These are phyloP conservation scores for Pyralis farinalis DNA, from an alignment of 2,888 invertebrate species.

Conservation along the genomic window DNA sequence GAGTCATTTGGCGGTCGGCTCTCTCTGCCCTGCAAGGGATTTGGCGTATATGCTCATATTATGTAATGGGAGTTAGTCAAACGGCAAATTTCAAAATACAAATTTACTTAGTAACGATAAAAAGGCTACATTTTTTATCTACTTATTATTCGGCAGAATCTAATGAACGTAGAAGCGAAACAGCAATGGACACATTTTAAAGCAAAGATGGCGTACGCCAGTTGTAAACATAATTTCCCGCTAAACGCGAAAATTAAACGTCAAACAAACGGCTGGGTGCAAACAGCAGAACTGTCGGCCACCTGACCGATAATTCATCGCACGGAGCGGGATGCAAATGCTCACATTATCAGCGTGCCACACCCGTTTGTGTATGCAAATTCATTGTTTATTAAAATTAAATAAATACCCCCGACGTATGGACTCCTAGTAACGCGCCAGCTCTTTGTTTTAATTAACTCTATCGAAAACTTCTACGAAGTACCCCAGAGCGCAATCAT, in stretches of 20 bases:
- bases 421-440: constrained; percentile 20
- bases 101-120: too few species aligned
- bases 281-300: constrained; percentile 25
- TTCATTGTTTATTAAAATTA: constrained; percentile 70
- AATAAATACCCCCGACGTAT: constrained; percentile 54
- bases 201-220: background rate
- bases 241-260: constrained; percentile 19
- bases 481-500: constrained; percentile 27
- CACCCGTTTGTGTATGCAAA: constrained; percentile 69
- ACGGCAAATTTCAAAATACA: too few species aligned
- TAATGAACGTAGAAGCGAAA: constrained; percentile 4
- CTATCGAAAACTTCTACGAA: constrained; percentile 30
- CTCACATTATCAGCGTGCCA: constrained; percentile 57
- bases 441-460: constrained; percentile 42
- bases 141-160: too few species aligned
- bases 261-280: constrained; percentile 14
- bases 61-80: too few species aligned
- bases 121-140: too few species aligned
- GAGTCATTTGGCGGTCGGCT: too few species aligned
- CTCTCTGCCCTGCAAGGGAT: too few species aligned
- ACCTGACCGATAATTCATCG: constrained; percentile 63
- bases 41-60: too few species aligned
- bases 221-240: constrained; percentile 10
- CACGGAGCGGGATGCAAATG: constrained; percentile 56
- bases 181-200: background rate